Evolutionary conservation across 2,888 invertebrate species (phyloP).

Genomic region (Cheilosia grossa): DNA sequence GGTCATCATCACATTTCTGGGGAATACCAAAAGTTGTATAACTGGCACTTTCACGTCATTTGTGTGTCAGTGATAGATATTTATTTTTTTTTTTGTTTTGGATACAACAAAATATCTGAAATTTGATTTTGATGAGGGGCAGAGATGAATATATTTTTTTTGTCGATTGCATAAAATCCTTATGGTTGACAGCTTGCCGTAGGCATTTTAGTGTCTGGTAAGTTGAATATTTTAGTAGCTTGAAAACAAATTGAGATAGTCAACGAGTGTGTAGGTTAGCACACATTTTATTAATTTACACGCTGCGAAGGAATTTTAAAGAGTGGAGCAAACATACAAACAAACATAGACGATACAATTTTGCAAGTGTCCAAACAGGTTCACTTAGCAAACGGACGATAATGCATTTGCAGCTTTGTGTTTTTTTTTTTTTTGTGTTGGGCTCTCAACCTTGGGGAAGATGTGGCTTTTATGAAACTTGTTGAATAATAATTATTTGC

Average conservation of each 20-base stretch:
- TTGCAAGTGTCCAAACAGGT: too few species aligned
- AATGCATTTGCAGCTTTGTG: too few species aligned
- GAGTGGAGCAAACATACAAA: too few species aligned
- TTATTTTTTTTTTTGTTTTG: conserved; percentile 8
- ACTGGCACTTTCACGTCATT: conserved; percentile 71
- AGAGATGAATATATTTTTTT: not conserved
- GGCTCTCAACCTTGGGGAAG: too few species aligned
- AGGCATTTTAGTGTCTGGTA: not conserved
- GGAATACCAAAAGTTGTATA: conserved; percentile 74
- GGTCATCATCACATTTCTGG: conserved; percentile 69
- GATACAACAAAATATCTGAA: not conserved
- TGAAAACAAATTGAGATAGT: not conserved
- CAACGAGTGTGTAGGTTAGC: too few species aligned
- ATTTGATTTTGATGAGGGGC: not conserved
- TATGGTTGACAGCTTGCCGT: not conserved
- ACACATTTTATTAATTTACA: too few species aligned
- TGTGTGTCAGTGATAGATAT: conserved; percentile 32
- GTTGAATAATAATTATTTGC: too few species aligned
- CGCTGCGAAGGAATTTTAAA: too few species aligned
- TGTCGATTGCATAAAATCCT: conserved; percentile 2
- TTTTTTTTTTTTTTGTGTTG: too few species aligned
- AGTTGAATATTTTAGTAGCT: not conserved
- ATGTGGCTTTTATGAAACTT: too few species aligned
- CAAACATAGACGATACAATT: too few species aligned
- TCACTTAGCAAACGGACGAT: too few species aligned